Percentiles rank a stretch among this genome's conserved stretches.
phyloP scores from a whole-genome alignment of 2,888 invertebrate species.

The Lysandra bellargus region DNA sequence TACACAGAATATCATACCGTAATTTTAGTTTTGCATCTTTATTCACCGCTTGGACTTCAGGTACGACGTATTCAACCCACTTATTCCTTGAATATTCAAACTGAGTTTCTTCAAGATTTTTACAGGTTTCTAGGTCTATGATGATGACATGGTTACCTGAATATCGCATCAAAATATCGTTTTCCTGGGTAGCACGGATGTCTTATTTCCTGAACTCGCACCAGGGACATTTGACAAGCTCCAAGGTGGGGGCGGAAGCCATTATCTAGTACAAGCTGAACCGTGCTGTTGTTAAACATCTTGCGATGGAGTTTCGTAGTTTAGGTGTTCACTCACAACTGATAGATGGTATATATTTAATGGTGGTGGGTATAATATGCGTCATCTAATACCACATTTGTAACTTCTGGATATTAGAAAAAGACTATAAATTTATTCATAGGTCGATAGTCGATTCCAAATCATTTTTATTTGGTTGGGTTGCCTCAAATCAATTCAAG shows the following conservation, averaged over 20 bases:
- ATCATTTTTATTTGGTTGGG: no score
- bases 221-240: neutral
- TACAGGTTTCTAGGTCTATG: neutral
- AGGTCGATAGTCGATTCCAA: no score
- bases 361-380: no score
- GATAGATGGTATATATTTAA: neutral
- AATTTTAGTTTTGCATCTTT: no score
- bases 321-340: neutral
- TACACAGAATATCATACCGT: no score
- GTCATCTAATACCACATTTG: neutral
- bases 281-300: neutral
- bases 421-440: no score
- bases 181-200: neutral
- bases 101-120: neutral
- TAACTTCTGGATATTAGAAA: no score
- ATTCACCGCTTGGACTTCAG: no score
- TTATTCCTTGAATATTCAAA: neutral
- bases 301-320: slow-evolving; percentile 8
- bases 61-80: neutral
- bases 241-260: neutral
- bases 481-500: no score
- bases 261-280: slow-evolving; percentile 13
- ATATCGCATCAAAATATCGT: neutral
- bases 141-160: neutral
- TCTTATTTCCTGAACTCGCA: neutral